phyloP scores from a whole-genome alignment of 2,113 vertebrate species.

The Rhea americana region DNA sequence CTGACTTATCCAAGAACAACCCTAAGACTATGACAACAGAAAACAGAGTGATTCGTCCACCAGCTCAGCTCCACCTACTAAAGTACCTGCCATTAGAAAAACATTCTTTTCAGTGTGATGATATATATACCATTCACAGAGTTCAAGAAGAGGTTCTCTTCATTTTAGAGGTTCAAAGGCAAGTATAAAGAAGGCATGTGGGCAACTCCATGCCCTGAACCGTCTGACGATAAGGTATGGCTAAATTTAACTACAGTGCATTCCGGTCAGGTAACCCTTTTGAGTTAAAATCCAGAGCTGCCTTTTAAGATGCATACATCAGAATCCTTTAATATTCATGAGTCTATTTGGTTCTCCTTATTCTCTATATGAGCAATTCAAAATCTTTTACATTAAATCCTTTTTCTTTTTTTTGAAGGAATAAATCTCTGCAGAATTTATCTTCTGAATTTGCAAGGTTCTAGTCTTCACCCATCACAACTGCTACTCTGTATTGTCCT shows the following conservation, averaged over 20 bases:
- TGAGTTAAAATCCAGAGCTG: background rate
- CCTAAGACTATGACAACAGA: background rate
- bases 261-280: background rate
- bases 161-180: background rate
- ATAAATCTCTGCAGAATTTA: background rate
- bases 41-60: background rate
- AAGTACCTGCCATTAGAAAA: background rate
- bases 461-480: background rate
- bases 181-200: background rate
- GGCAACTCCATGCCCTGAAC: background rate
- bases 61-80: background rate
- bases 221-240: background rate
- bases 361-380: background rate
- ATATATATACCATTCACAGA: background rate
- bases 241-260: background rate
- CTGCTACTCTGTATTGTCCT: background rate
- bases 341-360: background rate
- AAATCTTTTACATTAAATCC: background rate
- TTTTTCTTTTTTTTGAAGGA: background rate
- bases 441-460: background rate
- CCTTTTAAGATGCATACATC: background rate
- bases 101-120: background rate
- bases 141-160: background rate
- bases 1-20: background rate
- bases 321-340: background rate